Evolutionary conservation across 2,113 vertebrate species (phyloP).

Genomic region (Parotia lawesii): DNA sequence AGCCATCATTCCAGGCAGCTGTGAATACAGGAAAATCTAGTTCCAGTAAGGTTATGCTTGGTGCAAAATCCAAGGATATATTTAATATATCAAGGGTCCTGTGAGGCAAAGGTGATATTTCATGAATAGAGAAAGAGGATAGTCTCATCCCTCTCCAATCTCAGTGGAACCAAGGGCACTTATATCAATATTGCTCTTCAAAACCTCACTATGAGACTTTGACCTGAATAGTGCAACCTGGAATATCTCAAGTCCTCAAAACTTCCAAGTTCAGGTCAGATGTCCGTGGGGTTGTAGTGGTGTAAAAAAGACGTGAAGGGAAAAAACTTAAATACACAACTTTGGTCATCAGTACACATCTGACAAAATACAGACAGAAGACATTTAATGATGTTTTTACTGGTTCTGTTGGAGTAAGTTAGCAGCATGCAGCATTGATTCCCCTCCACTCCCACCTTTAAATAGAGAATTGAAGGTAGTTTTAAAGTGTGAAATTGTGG

Average conservation of each 20-base stretch:
- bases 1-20: background rate
- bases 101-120: background rate
- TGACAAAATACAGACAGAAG: background rate
- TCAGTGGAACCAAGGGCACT: background rate
- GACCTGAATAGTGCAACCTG: background rate
- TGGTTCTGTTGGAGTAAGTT: background rate
- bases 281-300: background rate
- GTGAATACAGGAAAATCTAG: background rate
- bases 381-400: background rate
- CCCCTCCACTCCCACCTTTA: background rate
- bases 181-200: background rate
- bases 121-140: background rate
- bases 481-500: background rate
- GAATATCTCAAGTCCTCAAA: background rate
- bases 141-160: background rate
- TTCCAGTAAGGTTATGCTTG: background rate
- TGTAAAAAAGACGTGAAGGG: background rate
- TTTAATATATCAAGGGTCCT: background rate
- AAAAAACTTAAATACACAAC: background rate
- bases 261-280: background rate
- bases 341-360: background rate
- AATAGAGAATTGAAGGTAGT: background rate
- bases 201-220: background rate
- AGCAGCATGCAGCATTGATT: background rate
- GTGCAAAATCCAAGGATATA: background rate